Evolutionary conservation across 2,113 vertebrate species (phyloP), one percentile per base, ranked within the genome.

Genomic region (Sinocyclocheilus grahami): DNA sequence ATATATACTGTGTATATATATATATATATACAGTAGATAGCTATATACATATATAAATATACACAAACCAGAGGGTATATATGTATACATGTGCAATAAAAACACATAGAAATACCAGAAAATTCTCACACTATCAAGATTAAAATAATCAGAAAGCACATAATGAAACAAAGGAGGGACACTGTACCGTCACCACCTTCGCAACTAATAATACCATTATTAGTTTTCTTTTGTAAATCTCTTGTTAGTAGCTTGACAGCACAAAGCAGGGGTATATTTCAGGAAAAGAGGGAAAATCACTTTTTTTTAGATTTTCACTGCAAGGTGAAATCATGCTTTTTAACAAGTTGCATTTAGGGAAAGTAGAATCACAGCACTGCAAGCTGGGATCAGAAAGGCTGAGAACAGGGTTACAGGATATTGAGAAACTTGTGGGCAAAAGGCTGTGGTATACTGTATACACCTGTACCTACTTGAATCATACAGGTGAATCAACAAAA

Each of bases 321-420:
- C 93, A 87, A 94, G 95, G 93, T 95, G 94, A 95, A 96, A 94
- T 95, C 97, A 97, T 98, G 96, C 96, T 97, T 95, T 82, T 96
- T 96, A 97, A 96, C 97, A 98, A 99, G 98, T 99, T 98, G 98
- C 97, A 98, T 97, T 99, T 99, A 98, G 97, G 97, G 97, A 97
- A 96, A 98, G 95, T 97, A 97, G 95, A 95, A 92, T 91, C 96
- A 96, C 95, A 95, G 92, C 95, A 96, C 92, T 95, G 96, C 95
- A 96, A 96, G 96, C 95, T 94, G 90, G 93, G 91, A 89, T 91
- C 63, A 90, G 87, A 79, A 77, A 71, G 69, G 51, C 87, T 87
- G 51, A 88, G 27, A 78, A 78, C 24, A 58, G 24, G 76, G 72
- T 90, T 30, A 91, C 85, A 89, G 84, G 85, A 93, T 87, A 89